Percentiles rank a stretch among this genome's conserved stretches.
Conservation (phyloP, 2,888 invertebrate genomes). For the Aphidius colemani region DNA sequence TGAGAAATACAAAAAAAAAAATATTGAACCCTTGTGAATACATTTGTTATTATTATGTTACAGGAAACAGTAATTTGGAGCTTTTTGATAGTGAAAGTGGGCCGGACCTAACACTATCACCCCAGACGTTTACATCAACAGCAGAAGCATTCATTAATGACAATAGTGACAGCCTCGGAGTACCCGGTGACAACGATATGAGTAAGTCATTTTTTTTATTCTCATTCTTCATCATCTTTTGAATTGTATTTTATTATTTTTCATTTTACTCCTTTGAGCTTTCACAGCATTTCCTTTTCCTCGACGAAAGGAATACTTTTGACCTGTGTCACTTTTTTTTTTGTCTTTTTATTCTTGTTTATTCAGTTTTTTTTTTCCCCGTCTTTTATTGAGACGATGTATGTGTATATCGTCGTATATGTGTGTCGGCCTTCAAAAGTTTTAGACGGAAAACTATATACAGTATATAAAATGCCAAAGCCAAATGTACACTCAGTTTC, state of each 20-base stretch:
- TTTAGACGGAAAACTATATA: too few species aligned
- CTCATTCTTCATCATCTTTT: too few species aligned
- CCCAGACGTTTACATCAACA: conserved; percentile 68
- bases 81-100: conserved; percentile 68
- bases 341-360: conserved; percentile 8
- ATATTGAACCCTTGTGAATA: too few species aligned
- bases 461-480: not conserved
- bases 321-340: conserved; percentile 1
- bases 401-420: too few species aligned
- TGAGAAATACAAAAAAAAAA: not conserved
- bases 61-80: conserved; percentile 62
- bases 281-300: not conserved
- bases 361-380: conserved; percentile 6
- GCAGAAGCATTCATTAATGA: conserved; percentile 70
- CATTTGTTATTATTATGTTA: conserved; percentile 33
- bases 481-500: conserved; percentile 5
- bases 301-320: conserved; percentile 20
- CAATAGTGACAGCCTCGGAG: conserved; percentile 69
- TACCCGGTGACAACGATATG: conserved; percentile 66
- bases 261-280: conserved; percentile 9
- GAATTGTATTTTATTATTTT: conserved; percentile 9
- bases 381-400: not conserved
- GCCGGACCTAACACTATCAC: conserved; percentile 67
- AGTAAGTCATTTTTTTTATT: conserved; percentile 56
- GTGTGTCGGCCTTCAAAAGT: too few species aligned